Percentiles rank a stretch among this genome's conserved stretches.
Conservation (phyloP, 2,113 vertebrate species). For the Bucco capensis region DNA sequence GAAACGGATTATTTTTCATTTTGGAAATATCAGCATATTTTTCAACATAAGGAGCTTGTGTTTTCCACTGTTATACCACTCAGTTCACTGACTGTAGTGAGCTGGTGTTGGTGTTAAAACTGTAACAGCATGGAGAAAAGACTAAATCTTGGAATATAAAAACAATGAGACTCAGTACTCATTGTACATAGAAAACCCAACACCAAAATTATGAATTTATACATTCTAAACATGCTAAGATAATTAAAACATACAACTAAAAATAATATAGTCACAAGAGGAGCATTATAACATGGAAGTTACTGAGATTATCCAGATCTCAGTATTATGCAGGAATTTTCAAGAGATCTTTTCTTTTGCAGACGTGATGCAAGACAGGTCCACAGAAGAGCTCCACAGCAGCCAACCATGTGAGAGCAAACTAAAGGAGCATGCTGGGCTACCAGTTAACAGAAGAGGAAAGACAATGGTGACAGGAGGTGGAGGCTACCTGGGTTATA, state of each 20-base stretch:
- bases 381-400: conserved; percentile 18
- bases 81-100: neutral
- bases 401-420: conserved; percentile 19
- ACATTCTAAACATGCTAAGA: neutral
- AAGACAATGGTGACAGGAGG: conserved; percentile 89
- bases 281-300: neutral
- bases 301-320: neutral
- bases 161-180: neutral
- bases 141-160: neutral
- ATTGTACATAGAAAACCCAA: neutral
- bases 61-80: neutral
- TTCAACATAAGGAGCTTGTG: neutral
- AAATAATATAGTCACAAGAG: neutral
- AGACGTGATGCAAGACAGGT: conserved; percentile 52
- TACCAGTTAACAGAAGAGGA: neutral
- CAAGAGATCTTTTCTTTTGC: neutral
- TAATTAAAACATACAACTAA: neutral
- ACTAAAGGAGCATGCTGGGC: neutral
- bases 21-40: neutral
- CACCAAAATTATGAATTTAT: neutral
- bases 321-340: neutral
- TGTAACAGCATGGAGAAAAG: neutral
- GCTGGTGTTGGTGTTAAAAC: neutral
- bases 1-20: neutral
- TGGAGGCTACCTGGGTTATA: conserved; percentile 88